Evolutionary conservation across 1,140 invertebrate species (phyloP).

Genomic region (Dufourea novaeangliae): DNA sequence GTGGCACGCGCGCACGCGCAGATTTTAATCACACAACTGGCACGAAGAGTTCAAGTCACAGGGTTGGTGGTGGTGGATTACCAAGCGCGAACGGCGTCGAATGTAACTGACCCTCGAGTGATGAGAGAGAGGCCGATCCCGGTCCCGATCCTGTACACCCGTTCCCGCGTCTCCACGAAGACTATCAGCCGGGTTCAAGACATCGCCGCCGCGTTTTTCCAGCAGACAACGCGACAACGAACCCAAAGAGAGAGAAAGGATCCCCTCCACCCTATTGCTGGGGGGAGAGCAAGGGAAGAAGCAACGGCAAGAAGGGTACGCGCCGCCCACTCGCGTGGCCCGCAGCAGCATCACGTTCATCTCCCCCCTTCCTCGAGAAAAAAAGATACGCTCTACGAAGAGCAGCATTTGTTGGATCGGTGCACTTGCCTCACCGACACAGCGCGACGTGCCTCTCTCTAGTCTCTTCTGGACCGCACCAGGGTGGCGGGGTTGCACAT

Average conservation of each 20-base stretch:
- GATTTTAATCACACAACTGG: slow-evolving; percentile 37
- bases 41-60: neutral
- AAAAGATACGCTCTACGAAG: neutral
- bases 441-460: slow-evolving; percentile 5
- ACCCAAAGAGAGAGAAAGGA: slow-evolving; percentile 36
- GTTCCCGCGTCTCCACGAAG: slow-evolving; percentile 49
- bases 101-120: slow-evolving; percentile 72
- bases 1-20: slow-evolving; percentile 32
- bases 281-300: slow-evolving; percentile 30
- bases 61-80: no score
- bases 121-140: slow-evolving; percentile 65
- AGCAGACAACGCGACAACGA: slow-evolving; percentile 35
- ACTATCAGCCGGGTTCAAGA: slow-evolving; percentile 57
- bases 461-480: slow-evolving; percentile 1
- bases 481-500: slow-evolving; percentile 45
- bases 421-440: slow-evolving; percentile 56
- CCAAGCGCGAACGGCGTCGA: slow-evolving; percentile 18
- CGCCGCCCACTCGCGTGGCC: slow-evolving; percentile 81
- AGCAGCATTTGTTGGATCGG: slow-evolving; percentile 41
- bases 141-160: slow-evolving; percentile 21
- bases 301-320: slow-evolving; percentile 46
- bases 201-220: slow-evolving; percentile 17
- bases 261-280: slow-evolving; percentile 30
- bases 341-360: no score
- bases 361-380: slow-evolving; percentile 31